Base-by-base conservation (phyloP, 2,113 vertebrate species). In the Nesoenas mayeri region DNA sequence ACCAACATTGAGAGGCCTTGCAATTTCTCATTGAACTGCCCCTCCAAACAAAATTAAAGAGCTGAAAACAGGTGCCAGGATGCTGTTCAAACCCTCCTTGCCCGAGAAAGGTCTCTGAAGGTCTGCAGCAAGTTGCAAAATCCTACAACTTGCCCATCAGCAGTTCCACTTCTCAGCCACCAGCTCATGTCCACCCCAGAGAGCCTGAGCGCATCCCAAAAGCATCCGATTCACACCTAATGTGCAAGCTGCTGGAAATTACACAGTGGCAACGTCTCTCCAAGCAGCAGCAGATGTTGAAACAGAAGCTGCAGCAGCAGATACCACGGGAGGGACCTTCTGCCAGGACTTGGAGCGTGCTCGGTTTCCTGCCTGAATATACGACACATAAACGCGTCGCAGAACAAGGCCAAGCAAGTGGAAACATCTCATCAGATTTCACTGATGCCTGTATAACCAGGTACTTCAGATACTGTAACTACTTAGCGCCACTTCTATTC, bases 351-450 rank as follows among this genome's bases (percentile, higher is more conserved):
- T 4, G 3, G 21, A 81, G 42, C 12, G 0, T 32, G 40, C 42
- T 88, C 13, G 1, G 71, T 84, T 91, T 95, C 60, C 79, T 72
- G 64, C 60, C n/a, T 79, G 54, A 94, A 80, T 34, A 74, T 6
- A 42, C 34, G 47, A 72, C 32, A 60, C 2, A 2, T 24, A 75
- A 95, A 65, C 1, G 4, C 92, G 88, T 83, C 5, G 2, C 74
- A 77, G 69, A 95, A 94, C 69, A 91, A 66, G 65, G 89, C 85
- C 74, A 91, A 83, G 66, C 58, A 77, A 89, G 88, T 42, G 84
- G 75, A 80, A 95, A 85, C 56, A 94, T 8, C 36, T 93, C 77
- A 78, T 73, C 88, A 42, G 54, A 67, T 69, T 67, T 72, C 12
- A 2, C 12, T 12, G 5, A 84, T 48, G 86, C 51, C 61, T 20